phyloP scores from a whole-genome alignment of 2,113 vertebrate species.

The Pteruthius melanotis region DNA sequence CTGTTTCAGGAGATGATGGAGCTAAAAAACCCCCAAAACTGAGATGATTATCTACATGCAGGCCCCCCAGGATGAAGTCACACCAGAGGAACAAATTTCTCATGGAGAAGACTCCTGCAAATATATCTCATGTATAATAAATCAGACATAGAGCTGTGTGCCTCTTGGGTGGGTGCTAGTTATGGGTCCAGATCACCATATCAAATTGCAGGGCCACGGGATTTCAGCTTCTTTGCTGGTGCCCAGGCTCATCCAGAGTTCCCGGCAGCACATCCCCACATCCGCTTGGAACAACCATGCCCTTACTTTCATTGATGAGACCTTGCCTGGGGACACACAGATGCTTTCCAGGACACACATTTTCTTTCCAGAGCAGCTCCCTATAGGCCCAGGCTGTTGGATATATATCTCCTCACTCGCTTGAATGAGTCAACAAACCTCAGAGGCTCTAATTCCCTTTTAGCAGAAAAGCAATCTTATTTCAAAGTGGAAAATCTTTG shows the following conservation, averaged over 20 bases:
- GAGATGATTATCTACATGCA: background rate
- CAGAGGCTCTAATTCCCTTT: background rate
- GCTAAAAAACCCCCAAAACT: accelerated
- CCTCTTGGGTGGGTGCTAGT: background rate
- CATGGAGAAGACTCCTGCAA: background rate
- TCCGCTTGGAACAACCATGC: background rate
- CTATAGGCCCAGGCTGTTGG: background rate
- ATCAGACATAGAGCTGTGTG: background rate
- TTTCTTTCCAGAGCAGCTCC: background rate
- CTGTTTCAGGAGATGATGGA: background rate
- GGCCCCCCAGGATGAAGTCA: background rate
- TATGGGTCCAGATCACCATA: background rate
- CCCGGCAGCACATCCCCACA: background rate
- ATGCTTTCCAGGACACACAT: background rate
- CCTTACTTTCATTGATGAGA: background rate
- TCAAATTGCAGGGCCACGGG: background rate
- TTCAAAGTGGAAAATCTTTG: background rate
- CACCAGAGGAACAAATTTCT: background rate
- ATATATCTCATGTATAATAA: background rate
- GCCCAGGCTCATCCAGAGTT: background rate
- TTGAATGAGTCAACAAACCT: background rate
- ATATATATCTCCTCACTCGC: background rate
- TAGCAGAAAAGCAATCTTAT: background rate
- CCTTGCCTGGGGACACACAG: background rate
- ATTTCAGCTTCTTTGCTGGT: background rate